A percentile compares a stretch with the other conserved stretches of the same genome.
These are phyloP conservation scores for Sylvia atricapilla DNA, from an alignment of 2,113 vertebrate genomes.

Conservation along the genomic window DNA sequence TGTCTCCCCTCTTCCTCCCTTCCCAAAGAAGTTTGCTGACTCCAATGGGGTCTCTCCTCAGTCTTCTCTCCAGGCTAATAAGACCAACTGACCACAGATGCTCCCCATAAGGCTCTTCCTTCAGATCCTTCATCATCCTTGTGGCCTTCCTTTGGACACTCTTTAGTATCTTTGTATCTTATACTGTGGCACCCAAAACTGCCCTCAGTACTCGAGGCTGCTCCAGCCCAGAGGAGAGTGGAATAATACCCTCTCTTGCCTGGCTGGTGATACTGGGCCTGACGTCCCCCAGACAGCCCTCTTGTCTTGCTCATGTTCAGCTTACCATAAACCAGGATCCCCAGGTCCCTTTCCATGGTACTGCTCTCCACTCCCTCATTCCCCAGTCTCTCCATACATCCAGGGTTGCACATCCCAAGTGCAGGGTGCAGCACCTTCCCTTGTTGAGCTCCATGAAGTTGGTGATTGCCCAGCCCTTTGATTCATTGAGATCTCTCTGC, in stretches of 20 bases:
- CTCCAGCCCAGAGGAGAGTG: rapidly evolving
- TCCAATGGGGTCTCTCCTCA: neutral
- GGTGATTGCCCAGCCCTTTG: neutral
- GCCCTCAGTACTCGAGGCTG: rapidly evolving
- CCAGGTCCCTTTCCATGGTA: rapidly evolving
- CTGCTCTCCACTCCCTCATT: neutral
- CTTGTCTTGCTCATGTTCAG: neutral
- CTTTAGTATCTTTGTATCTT: neutral
- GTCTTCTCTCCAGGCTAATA: neutral
- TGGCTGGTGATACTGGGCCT: rapidly evolving
- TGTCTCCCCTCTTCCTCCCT: too few relatives aligned
- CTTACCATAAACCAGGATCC: rapidly evolving
- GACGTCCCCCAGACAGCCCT: neutral
- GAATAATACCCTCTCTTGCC: neutral
- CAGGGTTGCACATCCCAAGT: neutral
- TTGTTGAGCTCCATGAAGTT: neutral
- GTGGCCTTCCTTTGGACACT: neutral
- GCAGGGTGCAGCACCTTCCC: rapidly evolving
- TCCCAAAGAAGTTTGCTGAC: neutral
- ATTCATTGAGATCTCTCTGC: neutral
- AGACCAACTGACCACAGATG: neutral
- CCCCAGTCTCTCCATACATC: rapidly evolving
- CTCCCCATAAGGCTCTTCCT: neutral
- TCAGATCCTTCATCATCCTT: neutral
- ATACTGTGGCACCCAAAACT: neutral